phyloP scores from a whole-genome alignment of 2,113 vertebrate genomes.

The Meleagris gallopavo region DNA sequence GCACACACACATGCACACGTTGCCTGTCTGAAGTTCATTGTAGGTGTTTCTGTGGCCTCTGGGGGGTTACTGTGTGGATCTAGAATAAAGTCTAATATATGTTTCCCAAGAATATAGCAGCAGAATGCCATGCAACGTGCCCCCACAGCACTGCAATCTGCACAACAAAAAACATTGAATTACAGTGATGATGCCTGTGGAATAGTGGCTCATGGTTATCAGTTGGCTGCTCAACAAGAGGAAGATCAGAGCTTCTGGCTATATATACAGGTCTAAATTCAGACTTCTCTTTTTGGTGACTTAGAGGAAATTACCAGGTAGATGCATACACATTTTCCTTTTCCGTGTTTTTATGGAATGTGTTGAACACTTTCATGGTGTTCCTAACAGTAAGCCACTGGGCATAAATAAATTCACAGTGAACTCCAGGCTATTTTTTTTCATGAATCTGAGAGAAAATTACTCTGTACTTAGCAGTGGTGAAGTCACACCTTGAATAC shows the following conservation, averaged over 20 bases:
- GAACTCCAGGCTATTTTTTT: not conserved
- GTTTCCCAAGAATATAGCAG: conserved; percentile 2
- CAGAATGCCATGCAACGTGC: not conserved
- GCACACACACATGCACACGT: fast-evolving
- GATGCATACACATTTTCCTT: not conserved
- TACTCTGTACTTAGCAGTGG: too few relatives aligned
- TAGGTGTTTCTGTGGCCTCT: not conserved
- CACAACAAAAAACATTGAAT: not conserved
- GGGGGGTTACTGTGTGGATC: not conserved
- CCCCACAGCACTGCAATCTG: not conserved
- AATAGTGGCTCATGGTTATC: not conserved
- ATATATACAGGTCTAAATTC: not conserved
- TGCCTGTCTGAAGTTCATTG: not conserved
- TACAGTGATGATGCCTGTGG: not conserved
- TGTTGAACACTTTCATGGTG: not conserved
- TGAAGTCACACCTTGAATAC: too few relatives aligned
- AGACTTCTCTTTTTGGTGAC: not conserved
- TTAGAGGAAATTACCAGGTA: not conserved
- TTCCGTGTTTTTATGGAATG: not conserved
- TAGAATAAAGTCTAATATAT: not conserved
- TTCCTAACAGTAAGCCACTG: not conserved
- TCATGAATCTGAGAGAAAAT: not conserved
- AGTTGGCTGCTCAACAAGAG: not conserved
- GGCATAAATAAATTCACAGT: not conserved
- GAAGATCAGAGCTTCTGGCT: not conserved